Conservation (phyloP, 2,888 invertebrate species). For the Hypselothyrea guttata region DNA sequence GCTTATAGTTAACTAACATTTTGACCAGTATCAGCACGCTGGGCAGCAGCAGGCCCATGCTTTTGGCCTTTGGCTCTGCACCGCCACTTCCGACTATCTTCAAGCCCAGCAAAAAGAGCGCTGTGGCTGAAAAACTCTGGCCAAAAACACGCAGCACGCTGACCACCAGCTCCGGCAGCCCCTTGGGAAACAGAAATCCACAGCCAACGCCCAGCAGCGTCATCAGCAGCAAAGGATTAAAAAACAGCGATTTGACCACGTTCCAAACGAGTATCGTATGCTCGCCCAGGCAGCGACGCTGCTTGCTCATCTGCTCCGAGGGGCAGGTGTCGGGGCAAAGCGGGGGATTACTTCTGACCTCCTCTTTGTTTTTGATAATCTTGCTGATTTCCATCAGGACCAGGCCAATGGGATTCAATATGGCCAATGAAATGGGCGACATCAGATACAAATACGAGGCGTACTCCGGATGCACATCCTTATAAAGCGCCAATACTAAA, state of each 20-base stretch:
- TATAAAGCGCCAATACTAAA: constrained; percentile 92
- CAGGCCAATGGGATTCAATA: constrained; percentile 96
- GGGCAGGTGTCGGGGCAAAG: constrained; percentile 78
- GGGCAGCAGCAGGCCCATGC: constrained; percentile 89
- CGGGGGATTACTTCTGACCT: constrained; percentile 63
- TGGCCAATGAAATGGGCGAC: constrained; percentile 95
- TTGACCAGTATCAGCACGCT: constrained; percentile 94
- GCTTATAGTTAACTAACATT: constrained; percentile 85
- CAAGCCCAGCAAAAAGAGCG: constrained; percentile 94
- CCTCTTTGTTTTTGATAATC: constrained; percentile 80
- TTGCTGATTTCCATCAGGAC: constrained; percentile 91
- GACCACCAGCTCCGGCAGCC: constrained; percentile 88
- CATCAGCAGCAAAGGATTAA: constrained; percentile 96
- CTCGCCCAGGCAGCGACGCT: constrained; percentile 73
- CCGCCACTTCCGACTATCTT: constrained; percentile 97
- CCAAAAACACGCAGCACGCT: constrained; percentile 91
- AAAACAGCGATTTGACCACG: constrained; percentile 87
- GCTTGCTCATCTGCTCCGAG: constrained; percentile 68
- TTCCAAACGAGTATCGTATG: constrained; percentile 80
- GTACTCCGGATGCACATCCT: constrained; percentile 93
- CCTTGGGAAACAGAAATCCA: constrained; percentile 90
- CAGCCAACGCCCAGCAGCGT: constrained; percentile 94
- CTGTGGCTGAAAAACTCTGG: constrained; percentile 94
- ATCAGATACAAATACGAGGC: constrained; percentile 94
- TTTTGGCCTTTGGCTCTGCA: constrained; percentile 82